Evolutionary conservation across 2,113 vertebrate species (phyloP).

Genomic region (Panthera leo): DNA sequence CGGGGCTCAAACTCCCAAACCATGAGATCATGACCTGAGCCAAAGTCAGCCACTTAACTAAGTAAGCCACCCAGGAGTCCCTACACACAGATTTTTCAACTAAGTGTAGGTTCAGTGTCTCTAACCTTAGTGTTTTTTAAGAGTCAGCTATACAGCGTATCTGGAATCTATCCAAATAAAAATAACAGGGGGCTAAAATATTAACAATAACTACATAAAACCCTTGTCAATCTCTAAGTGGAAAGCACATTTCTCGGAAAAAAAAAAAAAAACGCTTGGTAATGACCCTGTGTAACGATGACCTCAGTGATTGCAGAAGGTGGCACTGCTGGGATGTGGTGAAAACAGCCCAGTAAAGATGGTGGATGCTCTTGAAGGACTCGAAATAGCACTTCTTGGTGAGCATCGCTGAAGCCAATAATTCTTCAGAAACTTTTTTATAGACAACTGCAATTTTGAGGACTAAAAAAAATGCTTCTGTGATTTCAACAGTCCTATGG

Average conservation of each 20-base stretch:
- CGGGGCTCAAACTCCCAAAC: no score
- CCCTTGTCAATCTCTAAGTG: background rate
- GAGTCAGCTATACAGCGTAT: background rate
- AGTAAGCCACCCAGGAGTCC: no score
- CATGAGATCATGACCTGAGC: no score
- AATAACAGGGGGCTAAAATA: background rate
- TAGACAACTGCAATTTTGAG: background rate
- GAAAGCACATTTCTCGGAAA: background rate
- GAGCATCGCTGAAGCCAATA: background rate
- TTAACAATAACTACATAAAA: background rate
- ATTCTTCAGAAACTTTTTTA: background rate
- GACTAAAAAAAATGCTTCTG: background rate
- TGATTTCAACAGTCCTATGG: background rate
- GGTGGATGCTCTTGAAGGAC: background rate
- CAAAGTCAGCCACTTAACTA: no score
- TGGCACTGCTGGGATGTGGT: background rate
- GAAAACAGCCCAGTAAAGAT: background rate
- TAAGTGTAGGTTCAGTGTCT: background rate
- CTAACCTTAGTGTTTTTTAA: background rate
- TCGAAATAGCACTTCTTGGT: background rate
- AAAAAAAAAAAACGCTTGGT: background rate
- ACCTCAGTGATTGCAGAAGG: background rate
- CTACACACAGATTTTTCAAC: background rate
- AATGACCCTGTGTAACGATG: background rate
- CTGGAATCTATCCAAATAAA: conserved; percentile 12